These are phyloP conservation scores for Nibea albiflora DNA, from an alignment of 2,113 vertebrate species.

Conservation along the genomic window DNA sequence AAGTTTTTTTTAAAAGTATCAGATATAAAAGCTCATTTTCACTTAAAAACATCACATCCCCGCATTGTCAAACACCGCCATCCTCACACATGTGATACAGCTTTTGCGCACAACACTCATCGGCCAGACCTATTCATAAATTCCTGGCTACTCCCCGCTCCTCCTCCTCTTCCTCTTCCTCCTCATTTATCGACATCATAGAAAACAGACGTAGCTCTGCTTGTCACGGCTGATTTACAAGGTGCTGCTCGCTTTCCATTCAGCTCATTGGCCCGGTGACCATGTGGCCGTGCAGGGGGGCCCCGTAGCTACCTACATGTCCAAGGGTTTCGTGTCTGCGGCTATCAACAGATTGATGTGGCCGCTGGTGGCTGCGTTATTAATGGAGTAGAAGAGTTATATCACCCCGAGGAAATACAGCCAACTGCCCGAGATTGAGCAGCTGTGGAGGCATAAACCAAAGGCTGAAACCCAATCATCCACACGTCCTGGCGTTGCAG, in stretches of 20 bases:
- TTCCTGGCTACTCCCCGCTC: neutral
- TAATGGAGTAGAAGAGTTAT: slow-evolving; percentile 79
- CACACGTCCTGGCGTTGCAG: slow-evolving; percentile 50
- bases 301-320: slow-evolving; percentile 31
- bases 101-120: slow-evolving; percentile 7
- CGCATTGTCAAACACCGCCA: neutral
- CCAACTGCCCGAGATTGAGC: slow-evolving; percentile 71
- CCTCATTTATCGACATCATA: slow-evolving; percentile 53
- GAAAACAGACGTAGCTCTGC: slow-evolving; percentile 42
- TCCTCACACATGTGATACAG: slow-evolving; percentile 19
- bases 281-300: slow-evolving; percentile 43
- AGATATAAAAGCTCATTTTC: too few species aligned
- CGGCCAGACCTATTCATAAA: slow-evolving; percentile 39
- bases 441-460: slow-evolving; percentile 73
- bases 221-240: slow-evolving; percentile 57
- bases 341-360: slow-evolving; percentile 62
- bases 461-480: slow-evolving; percentile 64
- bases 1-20: neutral
- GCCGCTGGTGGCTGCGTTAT: slow-evolving; percentile 65
- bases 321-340: slow-evolving; percentile 44
- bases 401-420: slow-evolving; percentile 70
- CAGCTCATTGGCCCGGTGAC: slow-evolving; percentile 41
- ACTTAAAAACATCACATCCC: neutral
- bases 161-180: neutral
- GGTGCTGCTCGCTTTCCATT: slow-evolving; percentile 33